phyloP scores from a whole-genome alignment of 2,113 vertebrate species.

The Protobothrops flavoviridis region DNA sequence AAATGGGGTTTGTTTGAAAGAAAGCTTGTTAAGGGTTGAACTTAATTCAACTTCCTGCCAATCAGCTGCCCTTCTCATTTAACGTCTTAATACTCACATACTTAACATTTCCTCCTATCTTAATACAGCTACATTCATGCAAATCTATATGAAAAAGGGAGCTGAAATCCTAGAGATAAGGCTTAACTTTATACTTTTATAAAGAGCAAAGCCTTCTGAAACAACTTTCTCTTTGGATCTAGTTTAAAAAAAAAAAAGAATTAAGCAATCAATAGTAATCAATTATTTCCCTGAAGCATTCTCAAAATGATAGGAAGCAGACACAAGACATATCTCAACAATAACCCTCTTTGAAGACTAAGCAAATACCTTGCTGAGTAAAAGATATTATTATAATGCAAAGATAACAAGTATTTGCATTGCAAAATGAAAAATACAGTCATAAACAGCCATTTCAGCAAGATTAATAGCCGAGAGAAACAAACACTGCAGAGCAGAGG shows the following conservation, averaged over 20 bases:
- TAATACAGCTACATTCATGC: slow-evolving; percentile 59
- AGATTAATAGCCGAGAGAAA: slow-evolving; percentile 10
- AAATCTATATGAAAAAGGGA: slow-evolving; percentile 48
- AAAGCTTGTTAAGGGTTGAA: not conserved
- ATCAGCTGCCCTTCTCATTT: slow-evolving; percentile 34
- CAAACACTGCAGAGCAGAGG: slow-evolving; percentile 9
- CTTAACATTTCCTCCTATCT: slow-evolving; percentile 55
- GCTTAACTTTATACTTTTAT: slow-evolving; percentile 14
- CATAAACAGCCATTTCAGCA: slow-evolving; percentile 21
- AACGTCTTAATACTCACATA: slow-evolving; percentile 27
- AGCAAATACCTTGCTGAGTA: slow-evolving; percentile 45
- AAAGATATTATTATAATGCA: slow-evolving; percentile 16
- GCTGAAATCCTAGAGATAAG: slow-evolving; percentile 54
- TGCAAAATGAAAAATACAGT: slow-evolving; percentile 38
- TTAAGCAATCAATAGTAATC: slow-evolving; percentile 59
- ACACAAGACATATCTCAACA: not conserved
- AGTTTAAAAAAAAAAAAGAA: slow-evolving; percentile 4
- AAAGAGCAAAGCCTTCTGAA: slow-evolving; percentile 56
- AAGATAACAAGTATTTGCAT: slow-evolving; percentile 40
- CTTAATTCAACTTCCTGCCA: slow-evolving; percentile 12
- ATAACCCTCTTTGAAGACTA: slow-evolving; percentile 33
- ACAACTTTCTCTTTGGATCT: slow-evolving; percentile 47
- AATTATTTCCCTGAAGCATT: slow-evolving; percentile 41
- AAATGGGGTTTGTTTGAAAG: not conserved
- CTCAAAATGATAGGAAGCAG: slow-evolving; percentile 10